phyloP scores from a whole-genome alignment of 2,797 vertebrate genomes.

The Melanotaenia pygmaea region DNA sequence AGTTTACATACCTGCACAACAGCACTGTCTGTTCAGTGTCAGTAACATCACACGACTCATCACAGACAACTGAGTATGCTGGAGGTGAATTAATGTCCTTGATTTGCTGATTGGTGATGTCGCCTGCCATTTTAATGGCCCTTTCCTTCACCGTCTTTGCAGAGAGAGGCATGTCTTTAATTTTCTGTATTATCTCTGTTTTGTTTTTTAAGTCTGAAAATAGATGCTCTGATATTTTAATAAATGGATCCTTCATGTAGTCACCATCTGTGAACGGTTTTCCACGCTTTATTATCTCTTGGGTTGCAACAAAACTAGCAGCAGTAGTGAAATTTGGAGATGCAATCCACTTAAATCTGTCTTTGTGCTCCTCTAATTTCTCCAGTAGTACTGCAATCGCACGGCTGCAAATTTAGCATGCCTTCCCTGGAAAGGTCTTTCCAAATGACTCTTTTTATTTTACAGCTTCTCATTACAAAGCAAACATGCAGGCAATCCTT shows the following conservation, averaged over 20 bases:
- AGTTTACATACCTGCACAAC: not conserved
- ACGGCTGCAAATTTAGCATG: not conserved
- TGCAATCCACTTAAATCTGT: not conserved
- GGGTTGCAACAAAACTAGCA: not conserved
- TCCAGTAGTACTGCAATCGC: not conserved
- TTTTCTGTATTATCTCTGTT: too few species aligned
- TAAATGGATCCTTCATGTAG: too few species aligned
- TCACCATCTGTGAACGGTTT: too few species aligned
- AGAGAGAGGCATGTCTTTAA: too few species aligned
- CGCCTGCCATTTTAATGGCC: not conserved
- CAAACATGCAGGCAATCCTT: not conserved
- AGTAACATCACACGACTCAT: not conserved
- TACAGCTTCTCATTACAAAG: not conserved
- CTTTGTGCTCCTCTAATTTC: not conserved
- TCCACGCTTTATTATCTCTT: too few species aligned
- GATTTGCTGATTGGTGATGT: slow-evolving; percentile 6
- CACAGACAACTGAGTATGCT: not conserved
- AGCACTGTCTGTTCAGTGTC: not conserved
- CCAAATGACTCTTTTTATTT: not conserved
- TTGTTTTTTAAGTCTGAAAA: too few species aligned
- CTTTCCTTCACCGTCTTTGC: too few species aligned
- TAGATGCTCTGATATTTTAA: too few species aligned
- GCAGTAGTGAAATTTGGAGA: not conserved
- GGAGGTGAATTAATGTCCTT: not conserved
- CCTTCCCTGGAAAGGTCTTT: not conserved